Conservation (phyloP, 1,140 invertebrate genomes). For the Aricia agestis region DNA sequence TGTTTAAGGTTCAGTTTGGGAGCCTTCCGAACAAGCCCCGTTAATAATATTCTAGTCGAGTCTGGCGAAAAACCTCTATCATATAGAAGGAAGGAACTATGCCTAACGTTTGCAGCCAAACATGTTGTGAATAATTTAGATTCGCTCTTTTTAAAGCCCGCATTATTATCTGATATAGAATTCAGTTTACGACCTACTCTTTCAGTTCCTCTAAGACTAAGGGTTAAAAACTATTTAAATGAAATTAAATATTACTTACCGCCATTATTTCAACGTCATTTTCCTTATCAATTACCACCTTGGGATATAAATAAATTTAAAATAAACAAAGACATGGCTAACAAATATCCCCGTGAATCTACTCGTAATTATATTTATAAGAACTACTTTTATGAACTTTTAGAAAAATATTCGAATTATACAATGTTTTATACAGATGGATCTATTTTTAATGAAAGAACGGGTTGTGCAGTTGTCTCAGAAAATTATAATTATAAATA, state of each 20-base stretch:
- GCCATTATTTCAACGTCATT: neutral
- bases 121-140: too few relatives aligned
- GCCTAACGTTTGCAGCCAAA: neutral
- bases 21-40: conserved; percentile 10
- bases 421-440: too few relatives aligned
- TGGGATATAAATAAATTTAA: neutral
- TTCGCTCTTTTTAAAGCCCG: too few relatives aligned
- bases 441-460: too few relatives aligned
- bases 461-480: neutral
- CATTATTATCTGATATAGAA: too few relatives aligned
- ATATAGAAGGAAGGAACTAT: too few relatives aligned
- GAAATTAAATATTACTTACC: neutral
- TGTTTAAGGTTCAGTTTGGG: conserved; percentile 2
- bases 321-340: neutral
- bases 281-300: neutral
- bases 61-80: conserved; percentile 1
- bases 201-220: neutral
- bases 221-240: neutral
- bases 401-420: neutral
- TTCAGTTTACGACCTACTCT: neutral
- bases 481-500: neutral
- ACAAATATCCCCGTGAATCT: neutral
- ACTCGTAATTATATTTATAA: neutral
- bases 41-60: conserved; percentile 13
- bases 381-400: neutral